phyloP scores from a whole-genome alignment of 2,797 vertebrate species.

The Xiphorhynchus erythropygius region DNA sequence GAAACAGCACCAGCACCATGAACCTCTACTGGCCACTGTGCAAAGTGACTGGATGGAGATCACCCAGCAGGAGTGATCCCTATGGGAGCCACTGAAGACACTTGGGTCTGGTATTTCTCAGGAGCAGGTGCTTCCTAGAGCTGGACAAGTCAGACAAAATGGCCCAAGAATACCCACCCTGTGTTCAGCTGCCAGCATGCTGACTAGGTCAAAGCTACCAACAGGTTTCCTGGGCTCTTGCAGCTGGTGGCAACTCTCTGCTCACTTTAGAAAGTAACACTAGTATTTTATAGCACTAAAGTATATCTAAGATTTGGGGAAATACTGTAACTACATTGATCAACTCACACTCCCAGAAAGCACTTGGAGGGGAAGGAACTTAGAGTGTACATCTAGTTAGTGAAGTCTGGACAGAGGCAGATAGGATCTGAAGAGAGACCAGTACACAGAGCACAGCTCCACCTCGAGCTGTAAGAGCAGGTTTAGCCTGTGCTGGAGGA shows the following conservation, averaged over 20 bases:
- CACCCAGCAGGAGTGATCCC: not conserved
- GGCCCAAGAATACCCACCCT: not conserved
- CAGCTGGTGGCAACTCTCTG: not conserved
- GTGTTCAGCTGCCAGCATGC: not conserved
- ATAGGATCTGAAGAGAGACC: not conserved
- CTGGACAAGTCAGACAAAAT: not conserved
- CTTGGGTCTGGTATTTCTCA: not conserved
- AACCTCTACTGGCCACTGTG: not conserved
- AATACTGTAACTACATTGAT: not conserved
- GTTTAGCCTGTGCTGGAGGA: not conserved
- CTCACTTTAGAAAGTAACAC: not conserved
- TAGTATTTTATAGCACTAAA: not conserved
- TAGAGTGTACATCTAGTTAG: not conserved
- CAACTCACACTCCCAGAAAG: not conserved
- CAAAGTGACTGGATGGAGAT: not conserved
- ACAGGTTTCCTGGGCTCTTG: not conserved
- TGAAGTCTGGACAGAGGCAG: not conserved
- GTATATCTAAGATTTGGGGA: not conserved
- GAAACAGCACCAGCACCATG: not conserved
- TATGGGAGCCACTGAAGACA: not conserved
- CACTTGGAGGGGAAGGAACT: not conserved
- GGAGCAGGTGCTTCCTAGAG: not conserved
- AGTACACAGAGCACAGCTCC: not conserved
- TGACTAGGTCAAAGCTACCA: not conserved
- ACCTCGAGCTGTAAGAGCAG: not conserved